Conservation (phyloP, 2,888 invertebrate genomes). For the Temnothorax ravouxi region DNA sequence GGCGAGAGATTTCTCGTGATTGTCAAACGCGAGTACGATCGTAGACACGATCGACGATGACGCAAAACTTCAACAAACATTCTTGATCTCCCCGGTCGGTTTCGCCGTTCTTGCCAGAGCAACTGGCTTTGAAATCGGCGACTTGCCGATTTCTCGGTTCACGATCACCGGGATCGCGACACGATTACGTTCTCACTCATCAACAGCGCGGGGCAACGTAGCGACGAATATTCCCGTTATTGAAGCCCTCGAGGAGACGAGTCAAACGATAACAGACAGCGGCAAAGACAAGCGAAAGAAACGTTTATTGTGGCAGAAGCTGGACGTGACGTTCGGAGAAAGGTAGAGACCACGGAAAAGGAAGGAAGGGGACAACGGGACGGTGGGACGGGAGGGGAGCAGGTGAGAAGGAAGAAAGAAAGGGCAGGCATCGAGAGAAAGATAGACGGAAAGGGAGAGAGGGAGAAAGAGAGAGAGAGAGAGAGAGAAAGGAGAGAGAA, state of each 20-base stretch:
- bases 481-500: background rate
- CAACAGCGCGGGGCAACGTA: background rate
- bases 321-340: slow-evolving; percentile 19
- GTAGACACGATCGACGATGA: background rate
- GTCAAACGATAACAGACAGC: slow-evolving; percentile 2
- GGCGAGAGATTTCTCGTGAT: background rate
- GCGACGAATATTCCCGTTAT: background rate
- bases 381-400: slow-evolving; percentile 27
- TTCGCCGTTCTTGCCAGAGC: no score
- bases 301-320: slow-evolving; percentile 23
- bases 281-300: slow-evolving; percentile 27
- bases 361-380: background rate
- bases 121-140: background rate
- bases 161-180: background rate
- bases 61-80: background rate
- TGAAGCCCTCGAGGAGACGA: background rate
- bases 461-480: slow-evolving; percentile 22
- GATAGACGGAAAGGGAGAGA: slow-evolving; percentile 5
- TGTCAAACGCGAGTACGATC: background rate
- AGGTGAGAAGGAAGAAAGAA: slow-evolving; percentile 33
- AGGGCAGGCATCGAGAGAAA: slow-evolving; percentile 21
- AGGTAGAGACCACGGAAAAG: slow-evolving; percentile 36
- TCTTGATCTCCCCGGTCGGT: background rate
- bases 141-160: background rate
- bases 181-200: slow-evolving; percentile 66